These are phyloP conservation scores for Lacerta viridis DNA, from an alignment of 2,797 vertebrate genomes.

Conservation along the genomic window DNA sequence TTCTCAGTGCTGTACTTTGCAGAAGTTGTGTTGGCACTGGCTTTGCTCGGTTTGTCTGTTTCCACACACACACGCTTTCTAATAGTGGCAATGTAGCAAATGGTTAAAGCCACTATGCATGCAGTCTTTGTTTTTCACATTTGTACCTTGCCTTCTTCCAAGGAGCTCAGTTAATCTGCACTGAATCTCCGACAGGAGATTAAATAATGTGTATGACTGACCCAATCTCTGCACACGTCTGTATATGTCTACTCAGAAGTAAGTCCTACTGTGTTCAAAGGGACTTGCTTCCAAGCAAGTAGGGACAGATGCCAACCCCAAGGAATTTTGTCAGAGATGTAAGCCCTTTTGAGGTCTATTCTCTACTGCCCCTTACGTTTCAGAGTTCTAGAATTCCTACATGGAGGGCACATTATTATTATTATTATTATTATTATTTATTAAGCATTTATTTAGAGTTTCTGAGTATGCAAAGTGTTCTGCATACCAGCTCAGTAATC, in stretches of 20 bases:
- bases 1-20: background rate
- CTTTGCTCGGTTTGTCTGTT: slow-evolving; percentile 5
- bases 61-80: background rate
- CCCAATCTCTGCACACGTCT: too few species aligned
- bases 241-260: too few species aligned
- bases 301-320: background rate
- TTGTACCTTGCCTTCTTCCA: background rate
- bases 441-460: background rate
- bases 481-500: background rate
- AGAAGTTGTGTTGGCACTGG: background rate
- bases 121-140: background rate
- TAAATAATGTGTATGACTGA: background rate
- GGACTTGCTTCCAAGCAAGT: too few species aligned
- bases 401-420: background rate
- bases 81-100: background rate
- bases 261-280: too few species aligned
- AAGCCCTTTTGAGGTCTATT: background rate
- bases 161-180: background rate
- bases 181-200: background rate
- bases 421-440: background rate
- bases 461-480: background rate
- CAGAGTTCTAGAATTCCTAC: background rate
- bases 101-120: background rate
- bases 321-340: slow-evolving; percentile 2
- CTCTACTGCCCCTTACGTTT: background rate